These are phyloP conservation scores for Octomys mimax DNA, from an alignment of 2,797 vertebrate species.

Conservation along the genomic window DNA sequence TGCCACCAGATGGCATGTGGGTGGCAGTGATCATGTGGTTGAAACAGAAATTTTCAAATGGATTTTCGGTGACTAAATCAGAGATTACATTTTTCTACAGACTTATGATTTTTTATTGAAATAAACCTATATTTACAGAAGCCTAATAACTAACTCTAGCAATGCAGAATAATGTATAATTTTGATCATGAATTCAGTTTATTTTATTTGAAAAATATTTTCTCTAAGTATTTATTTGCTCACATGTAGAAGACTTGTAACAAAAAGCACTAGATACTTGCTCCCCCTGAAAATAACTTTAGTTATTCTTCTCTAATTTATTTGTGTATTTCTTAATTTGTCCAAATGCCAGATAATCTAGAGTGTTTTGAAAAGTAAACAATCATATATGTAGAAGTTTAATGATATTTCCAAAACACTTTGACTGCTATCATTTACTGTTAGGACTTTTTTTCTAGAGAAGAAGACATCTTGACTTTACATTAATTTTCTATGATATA, in stretches of 20 bases:
- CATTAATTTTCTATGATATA: not conserved
- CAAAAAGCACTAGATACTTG: constrained; percentile 20
- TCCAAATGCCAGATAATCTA: constrained; percentile 2
- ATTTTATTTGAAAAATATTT: constrained; percentile 26
- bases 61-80: constrained; percentile 67
- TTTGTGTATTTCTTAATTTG: constrained; percentile 8
- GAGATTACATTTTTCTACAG: constrained; percentile 51
- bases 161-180: not conserved
- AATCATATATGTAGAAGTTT: not conserved
- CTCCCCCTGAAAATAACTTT: not conserved
- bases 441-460: not conserved
- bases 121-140: constrained; percentile 1
- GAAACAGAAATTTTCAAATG: constrained; percentile 70
- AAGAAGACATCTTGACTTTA: constrained; percentile 39
- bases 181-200: constrained; percentile 47
- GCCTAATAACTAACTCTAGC: constrained; percentile 19
- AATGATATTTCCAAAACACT: not conserved
- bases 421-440: not conserved
- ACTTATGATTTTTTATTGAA: constrained; percentile 29
- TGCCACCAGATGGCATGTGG: constrained; percentile 70
- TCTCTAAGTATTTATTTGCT: constrained; percentile 15
- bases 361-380: not conserved
- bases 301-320: constrained; percentile 10
- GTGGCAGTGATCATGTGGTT: constrained; percentile 66
- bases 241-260: not conserved